Conservation (phyloP, 1,140 invertebrate species). For the Asobara japonica region DNA sequence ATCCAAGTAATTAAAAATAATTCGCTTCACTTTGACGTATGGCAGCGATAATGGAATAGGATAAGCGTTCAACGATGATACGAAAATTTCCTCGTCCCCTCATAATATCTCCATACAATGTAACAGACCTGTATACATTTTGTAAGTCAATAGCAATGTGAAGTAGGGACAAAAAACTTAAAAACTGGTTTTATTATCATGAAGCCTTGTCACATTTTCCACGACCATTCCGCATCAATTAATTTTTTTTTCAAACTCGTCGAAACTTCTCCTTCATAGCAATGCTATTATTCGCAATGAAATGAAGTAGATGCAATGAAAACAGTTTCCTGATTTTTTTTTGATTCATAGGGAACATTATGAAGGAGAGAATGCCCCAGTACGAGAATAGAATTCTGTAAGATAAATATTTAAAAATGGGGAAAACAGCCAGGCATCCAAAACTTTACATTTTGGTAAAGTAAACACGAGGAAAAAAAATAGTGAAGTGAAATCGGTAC, state of each 20-base stretch:
- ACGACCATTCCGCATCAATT: not conserved
- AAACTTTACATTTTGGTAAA: not conserved
- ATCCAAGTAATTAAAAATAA: slow-evolving; percentile 9
- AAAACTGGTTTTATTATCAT: slow-evolving; percentile 1
- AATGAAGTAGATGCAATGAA: not conserved
- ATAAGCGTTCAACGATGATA: not conserved
- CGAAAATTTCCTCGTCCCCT: not conserved
- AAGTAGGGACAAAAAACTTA: not conserved
- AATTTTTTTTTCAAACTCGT: not conserved
- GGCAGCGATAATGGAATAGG: not conserved
- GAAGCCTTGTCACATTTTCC: not conserved
- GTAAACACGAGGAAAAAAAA: too few species aligned
- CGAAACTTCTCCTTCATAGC: not conserved
- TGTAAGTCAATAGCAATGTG: not conserved
- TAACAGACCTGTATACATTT: not conserved
- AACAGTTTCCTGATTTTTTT: not conserved
- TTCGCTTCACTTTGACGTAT: not conserved
- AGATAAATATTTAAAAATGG: slow-evolving; percentile 3
- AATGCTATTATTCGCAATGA: not conserved
- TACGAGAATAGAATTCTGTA: not conserved
- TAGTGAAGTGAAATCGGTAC: too few species aligned
- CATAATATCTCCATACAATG: not conserved
- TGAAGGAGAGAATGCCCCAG: not conserved
- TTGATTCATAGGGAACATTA: not conserved
- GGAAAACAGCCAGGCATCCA: not conserved